Evolutionary conservation across 2,113 vertebrate species (phyloP).

Genomic region (Rhinoptilus africanus): DNA sequence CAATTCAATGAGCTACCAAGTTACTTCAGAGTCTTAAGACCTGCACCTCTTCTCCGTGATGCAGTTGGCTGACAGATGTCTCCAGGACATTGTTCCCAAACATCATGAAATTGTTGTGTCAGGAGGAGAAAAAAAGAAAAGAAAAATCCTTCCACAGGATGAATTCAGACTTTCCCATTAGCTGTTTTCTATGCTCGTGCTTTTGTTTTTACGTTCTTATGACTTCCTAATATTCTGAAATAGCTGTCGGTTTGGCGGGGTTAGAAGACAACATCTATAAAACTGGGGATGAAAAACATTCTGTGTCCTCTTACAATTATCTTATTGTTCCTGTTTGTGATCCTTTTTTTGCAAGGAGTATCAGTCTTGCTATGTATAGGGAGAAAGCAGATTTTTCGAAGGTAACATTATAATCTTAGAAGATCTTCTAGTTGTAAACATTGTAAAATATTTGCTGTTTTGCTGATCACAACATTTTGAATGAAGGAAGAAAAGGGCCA

Average conservation of each 20-base stretch:
- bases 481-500: neutral
- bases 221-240: neutral
- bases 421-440: neutral
- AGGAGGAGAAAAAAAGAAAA: neutral
- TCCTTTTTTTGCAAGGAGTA: neutral
- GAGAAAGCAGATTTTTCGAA: neutral
- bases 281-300: neutral
- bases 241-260: neutral
- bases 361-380: neutral
- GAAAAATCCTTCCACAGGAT: neutral
- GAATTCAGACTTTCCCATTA: neutral
- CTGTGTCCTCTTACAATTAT: neutral
- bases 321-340: neutral
- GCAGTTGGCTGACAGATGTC: neutral
- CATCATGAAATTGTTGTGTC: neutral
- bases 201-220: neutral
- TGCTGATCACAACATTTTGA: neutral
- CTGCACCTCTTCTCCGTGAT: neutral
- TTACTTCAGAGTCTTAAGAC: neutral
- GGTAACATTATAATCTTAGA: neutral
- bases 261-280: neutral
- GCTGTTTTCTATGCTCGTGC: neutral
- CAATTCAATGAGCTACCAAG: neutral
- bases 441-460: neutral
- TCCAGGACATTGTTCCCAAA: neutral